Conservation (phyloP, 2,113 vertebrate species). For the Pelvicachromis taeniatus region DNA sequence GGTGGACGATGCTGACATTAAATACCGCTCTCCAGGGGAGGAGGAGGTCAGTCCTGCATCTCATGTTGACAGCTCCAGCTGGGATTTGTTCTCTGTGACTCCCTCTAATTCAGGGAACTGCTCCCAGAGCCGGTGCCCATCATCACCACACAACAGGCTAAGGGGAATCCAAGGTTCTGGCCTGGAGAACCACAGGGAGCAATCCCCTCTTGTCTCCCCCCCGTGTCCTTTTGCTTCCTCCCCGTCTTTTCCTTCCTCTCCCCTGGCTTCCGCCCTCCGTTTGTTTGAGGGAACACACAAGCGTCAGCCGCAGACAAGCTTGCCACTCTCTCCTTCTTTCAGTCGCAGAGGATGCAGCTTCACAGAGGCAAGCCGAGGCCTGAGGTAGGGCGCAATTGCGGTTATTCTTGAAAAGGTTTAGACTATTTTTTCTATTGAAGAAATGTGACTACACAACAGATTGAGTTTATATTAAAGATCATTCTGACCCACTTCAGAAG, state of each 20-base stretch:
- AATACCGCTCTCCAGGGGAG: constrained; percentile 62
- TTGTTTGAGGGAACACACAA: constrained; percentile 55
- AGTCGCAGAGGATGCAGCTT: constrained; percentile 60
- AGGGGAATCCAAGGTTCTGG: constrained; percentile 3
- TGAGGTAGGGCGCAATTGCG: constrained; percentile 50
- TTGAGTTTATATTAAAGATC: neutral
- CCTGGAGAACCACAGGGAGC: constrained; percentile 13
- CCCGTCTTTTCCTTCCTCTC: constrained; percentile 61
- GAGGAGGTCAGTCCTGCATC: constrained; percentile 25
- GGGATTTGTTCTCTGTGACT: constrained; percentile 30
- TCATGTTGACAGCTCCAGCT: constrained; percentile 46
- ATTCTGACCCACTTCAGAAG: neutral
- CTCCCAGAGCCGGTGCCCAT: constrained; percentile 17
- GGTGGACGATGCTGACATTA: constrained; percentile 74
- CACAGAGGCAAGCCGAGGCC: constrained; percentile 25
- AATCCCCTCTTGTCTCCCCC: constrained; percentile 6
- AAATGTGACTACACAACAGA: neutral
- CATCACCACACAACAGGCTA: constrained; percentile 18
- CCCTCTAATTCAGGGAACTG: constrained; percentile 5
- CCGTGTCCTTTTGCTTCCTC: constrained; percentile 21
- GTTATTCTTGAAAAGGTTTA: neutral
- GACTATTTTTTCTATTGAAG: neutral
- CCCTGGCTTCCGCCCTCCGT: constrained; percentile 49
- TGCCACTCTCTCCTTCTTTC: constrained; percentile 53
- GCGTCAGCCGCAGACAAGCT: neutral